phyloP scores from a whole-genome alignment of 2,113 vertebrate species.

The Microtus oregoni region DNA sequence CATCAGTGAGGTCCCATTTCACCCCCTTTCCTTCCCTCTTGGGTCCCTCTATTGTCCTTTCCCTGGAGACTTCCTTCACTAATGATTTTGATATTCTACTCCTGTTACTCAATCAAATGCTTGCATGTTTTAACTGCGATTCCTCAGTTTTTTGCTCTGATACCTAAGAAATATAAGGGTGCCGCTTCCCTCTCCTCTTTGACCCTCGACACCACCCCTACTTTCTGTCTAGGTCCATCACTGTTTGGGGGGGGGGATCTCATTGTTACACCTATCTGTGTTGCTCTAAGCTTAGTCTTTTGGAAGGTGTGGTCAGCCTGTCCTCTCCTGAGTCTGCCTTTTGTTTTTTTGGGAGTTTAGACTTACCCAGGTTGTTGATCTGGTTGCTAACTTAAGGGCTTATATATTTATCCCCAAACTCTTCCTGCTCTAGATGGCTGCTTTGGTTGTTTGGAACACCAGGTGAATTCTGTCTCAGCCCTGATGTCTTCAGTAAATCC shows the following conservation, averaged over 20 bases:
- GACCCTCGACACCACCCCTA: background rate
- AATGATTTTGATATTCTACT: background rate
- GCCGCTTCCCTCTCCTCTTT: background rate
- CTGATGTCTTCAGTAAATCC: background rate
- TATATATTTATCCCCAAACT: background rate
- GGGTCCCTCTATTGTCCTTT: accelerated
- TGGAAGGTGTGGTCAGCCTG: accelerated
- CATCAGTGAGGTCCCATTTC: background rate
- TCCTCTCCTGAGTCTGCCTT: background rate
- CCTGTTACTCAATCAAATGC: background rate
- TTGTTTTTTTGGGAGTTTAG: background rate
- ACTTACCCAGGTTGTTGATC: background rate
- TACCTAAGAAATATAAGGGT: background rate
- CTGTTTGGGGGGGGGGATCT: background rate
- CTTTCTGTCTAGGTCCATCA: background rate
- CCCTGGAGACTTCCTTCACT: background rate
- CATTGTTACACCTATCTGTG: accelerated
- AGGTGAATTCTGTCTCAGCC: background rate
- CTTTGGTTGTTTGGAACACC: background rate
- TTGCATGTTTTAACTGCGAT: background rate
- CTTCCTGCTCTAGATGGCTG: background rate
- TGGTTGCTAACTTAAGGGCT: background rate
- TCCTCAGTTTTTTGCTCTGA: background rate
- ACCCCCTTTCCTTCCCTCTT: background rate
- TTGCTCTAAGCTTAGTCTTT: background rate